Base-by-base conservation (phyloP, 2,888 invertebrate genomes). In the Unio delphinus region DNA sequence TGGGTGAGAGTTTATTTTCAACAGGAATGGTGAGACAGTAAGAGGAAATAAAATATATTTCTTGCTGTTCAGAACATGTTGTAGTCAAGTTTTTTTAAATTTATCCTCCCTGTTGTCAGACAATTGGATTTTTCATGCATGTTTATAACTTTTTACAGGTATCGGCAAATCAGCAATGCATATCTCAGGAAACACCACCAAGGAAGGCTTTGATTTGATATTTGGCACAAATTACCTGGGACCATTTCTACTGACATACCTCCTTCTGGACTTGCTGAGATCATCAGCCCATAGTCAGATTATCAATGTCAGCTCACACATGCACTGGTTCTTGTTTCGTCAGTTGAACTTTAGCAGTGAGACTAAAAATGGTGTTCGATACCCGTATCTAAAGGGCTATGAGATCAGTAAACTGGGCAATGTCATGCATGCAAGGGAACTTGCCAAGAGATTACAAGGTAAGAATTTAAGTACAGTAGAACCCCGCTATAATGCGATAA, bases 171-270 rank as follows among this genome's bases (percentile, higher is more conserved):
- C 58, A 34, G 58, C 65, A 28, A 28, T 64, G 26, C 57, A 55
- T 55, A 34, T 23, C 5, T 58, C 61, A 34, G 61, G 55, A 23
- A 34, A 11, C 18, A 57, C 45, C 23, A 67, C 72, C 8, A 73
- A 69, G 26, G 69, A 73, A 61, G 63, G 68, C n/a, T 69, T 28
- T 67, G 69, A 73, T 26, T 28, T 73, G 4, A 28, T 61, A n/a
- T 73, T 73, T 67, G 72, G 72, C n/a, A 69, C 69, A 3, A 73
- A 73, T 55, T 62, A 73, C 28, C 17, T 73, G 34, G 72, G 72
- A 61, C 69, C 63, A 55, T 73, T 73, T 58, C 45, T 73, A 15
- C 64, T 73, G 8, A 73, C 72, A 1, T 69, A 69, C 30, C 61
- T 69, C 3, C 61, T 73, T 45, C 30, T 69, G n/a, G 69, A 73